These are phyloP conservation scores for Anableps anableps DNA, from an alignment of 2,797 vertebrate genomes.

Conservation along the genomic window DNA sequence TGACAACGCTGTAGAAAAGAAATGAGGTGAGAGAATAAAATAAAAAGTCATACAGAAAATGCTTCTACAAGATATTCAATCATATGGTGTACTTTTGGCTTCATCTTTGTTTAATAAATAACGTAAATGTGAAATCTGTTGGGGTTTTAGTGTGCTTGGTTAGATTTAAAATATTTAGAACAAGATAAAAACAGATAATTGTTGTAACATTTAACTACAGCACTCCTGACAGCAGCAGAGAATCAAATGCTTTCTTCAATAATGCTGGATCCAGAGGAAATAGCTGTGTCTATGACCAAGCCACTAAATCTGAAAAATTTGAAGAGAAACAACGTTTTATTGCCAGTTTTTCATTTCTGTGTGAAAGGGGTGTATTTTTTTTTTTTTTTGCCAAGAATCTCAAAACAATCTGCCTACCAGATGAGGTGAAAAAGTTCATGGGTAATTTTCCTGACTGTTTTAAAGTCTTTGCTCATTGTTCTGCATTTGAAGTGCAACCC, in stretches of 20 bases:
- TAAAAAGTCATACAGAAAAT: not conserved
- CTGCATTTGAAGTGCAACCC: not conserved
- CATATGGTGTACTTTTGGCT: not conserved
- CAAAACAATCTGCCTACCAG: not conserved
- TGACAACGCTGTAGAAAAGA: not conserved
- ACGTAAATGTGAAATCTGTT: not conserved
- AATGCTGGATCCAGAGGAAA: slow-evolving; percentile 1
- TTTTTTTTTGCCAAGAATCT: not conserved
- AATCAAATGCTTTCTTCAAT: not conserved
- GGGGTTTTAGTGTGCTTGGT: not conserved
- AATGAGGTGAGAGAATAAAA: not conserved
- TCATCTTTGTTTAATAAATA: not conserved
- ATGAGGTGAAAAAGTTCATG: not conserved
- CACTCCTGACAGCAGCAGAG: not conserved
- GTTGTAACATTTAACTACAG: not conserved
- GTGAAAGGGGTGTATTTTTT: not conserved
- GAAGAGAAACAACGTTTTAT: not conserved
- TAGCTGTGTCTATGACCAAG: not conserved
- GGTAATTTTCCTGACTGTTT: not conserved
- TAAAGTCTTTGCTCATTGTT: slow-evolving; percentile 4
- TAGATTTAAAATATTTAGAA: not conserved
- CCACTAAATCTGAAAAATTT: no score
- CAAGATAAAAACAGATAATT: not conserved
- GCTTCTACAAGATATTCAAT: not conserved
- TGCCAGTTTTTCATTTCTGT: not conserved